phyloP scores from a whole-genome alignment of 2,888 invertebrate genomes.

The Perithous albicinctus region DNA sequence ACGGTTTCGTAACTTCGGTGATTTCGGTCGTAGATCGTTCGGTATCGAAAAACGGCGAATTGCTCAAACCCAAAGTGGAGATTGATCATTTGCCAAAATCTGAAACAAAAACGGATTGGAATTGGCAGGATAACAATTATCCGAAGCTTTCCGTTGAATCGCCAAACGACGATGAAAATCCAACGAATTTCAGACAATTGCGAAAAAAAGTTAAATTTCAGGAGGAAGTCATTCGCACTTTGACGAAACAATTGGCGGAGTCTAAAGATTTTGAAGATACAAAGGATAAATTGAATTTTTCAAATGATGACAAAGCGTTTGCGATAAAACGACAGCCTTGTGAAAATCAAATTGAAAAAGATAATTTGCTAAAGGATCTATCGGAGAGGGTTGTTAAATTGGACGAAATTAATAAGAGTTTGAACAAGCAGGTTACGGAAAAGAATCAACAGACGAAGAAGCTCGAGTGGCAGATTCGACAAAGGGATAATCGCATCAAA shows the following conservation, averaged over 20 bases:
- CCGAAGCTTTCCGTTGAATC: slow-evolving; percentile 35
- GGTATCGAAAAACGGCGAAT: neutral
- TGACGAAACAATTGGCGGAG: slow-evolving; percentile 73
- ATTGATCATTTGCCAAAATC: neutral
- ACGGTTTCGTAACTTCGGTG: slow-evolving; percentile 73
- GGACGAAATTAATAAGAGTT: slow-evolving; percentile 78
- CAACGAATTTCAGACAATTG: slow-evolving; percentile 62
- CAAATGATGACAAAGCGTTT: slow-evolving; percentile 54
- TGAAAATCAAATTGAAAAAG: slow-evolving; percentile 62
- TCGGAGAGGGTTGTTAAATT: slow-evolving; percentile 75
- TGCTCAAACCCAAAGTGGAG: slow-evolving; percentile 9
- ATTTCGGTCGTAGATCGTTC: slow-evolving; percentile 71
- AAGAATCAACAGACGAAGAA: slow-evolving; percentile 77
- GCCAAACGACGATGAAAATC: slow-evolving; percentile 34
- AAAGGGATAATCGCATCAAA: slow-evolving; percentile 80
- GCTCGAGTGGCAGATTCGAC: slow-evolving; percentile 76
- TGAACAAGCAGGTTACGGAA: slow-evolving; percentile 76
- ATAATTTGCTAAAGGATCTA: slow-evolving; percentile 74
- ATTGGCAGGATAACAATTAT: slow-evolving; percentile 6
- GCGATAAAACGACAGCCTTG: slow-evolving; percentile 26
- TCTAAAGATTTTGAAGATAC: slow-evolving; percentile 31
- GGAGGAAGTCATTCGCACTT: slow-evolving; percentile 75
- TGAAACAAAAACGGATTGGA: slow-evolving; percentile 4
- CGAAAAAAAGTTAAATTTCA: slow-evolving; percentile 75
- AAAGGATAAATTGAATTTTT: slow-evolving; percentile 16